Conservation (phyloP, 2,797 vertebrate genomes). For the Lacerta agilis region DNA sequence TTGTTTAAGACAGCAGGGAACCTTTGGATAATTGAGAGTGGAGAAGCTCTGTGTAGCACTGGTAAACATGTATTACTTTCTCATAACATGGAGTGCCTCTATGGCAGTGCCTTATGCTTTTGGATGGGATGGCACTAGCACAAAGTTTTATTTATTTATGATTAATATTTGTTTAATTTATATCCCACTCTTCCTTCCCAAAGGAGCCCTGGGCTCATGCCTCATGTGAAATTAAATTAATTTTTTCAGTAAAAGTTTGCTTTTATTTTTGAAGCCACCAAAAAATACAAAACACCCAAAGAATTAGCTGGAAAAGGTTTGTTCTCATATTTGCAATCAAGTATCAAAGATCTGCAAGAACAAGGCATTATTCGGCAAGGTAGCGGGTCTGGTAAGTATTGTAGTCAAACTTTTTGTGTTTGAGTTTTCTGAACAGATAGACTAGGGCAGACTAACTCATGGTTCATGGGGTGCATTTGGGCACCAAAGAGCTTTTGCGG, state of each 20-base stretch:
- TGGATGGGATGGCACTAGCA: not conserved
- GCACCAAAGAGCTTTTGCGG: no score
- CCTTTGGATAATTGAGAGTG: not conserved
- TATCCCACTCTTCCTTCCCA: no score
- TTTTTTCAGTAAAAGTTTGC: not conserved
- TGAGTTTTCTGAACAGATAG: not conserved
- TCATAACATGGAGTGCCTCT: not conserved
- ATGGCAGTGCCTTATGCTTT: not conserved
- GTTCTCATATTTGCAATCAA: slow-evolving; percentile 22
- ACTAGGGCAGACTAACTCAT: no score
- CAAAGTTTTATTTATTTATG: no score
- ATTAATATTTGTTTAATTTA: no score
- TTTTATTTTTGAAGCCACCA: not conserved
- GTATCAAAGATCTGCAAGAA: slow-evolving; percentile 11
- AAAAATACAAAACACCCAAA: not conserved
- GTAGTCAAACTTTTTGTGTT: not conserved
- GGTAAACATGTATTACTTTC: not conserved
- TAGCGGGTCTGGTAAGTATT: not conserved
- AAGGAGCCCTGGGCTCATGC: no score
- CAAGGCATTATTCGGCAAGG: not conserved
- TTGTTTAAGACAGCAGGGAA: not conserved
- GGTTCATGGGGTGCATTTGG: no score
- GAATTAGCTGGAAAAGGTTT: not conserved
- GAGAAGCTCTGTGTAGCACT: not conserved
- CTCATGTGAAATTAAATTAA: not conserved